These are phyloP conservation scores for Macquaria ambigua DNA, from an alignment of 2,113 vertebrate genomes.

Conservation along the genomic window DNA sequence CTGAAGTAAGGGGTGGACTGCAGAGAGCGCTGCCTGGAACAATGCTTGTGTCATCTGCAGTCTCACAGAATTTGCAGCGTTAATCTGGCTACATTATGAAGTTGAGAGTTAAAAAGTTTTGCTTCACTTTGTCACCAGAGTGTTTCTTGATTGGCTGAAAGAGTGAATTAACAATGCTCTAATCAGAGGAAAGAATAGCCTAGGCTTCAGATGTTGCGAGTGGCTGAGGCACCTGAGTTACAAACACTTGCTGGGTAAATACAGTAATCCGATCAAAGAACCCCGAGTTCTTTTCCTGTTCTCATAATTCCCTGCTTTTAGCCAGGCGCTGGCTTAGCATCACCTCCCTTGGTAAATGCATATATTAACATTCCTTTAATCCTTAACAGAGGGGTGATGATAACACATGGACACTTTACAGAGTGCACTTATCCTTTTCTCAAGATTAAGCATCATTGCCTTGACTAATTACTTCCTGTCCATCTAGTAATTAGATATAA, in stretches of 20 bases:
- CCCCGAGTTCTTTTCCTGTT: conserved; percentile 65
- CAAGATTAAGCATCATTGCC: conserved; percentile 60
- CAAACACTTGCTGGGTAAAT: conserved; percentile 71
- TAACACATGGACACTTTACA: conserved; percentile 56
- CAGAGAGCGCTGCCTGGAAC: conserved; percentile 71
- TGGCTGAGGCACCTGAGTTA: conserved; percentile 68
- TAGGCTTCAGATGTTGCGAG: conserved; percentile 39
- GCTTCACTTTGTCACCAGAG: conserved; percentile 61
- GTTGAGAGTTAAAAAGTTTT: conserved; percentile 73
- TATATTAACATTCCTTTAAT: conserved; percentile 76
- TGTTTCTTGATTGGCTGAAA: conserved; percentile 59
- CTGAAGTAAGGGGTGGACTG: conserved; percentile 68
- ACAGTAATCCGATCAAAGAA: conserved; percentile 78
- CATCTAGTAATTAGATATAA: conserved; percentile 64
- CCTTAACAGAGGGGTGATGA: conserved; percentile 53
- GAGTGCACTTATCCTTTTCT: conserved; percentile 53
- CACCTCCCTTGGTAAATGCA: conserved; percentile 69
- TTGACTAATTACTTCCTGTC: conserved; percentile 68
- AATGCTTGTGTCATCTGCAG: conserved; percentile 77
- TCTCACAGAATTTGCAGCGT: conserved; percentile 69
- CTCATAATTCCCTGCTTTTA: conserved; percentile 75
- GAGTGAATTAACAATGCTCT: conserved; percentile 67
- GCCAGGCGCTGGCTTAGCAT: conserved; percentile 67
- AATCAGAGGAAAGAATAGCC: conserved; percentile 73
- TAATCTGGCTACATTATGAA: conserved; percentile 78